Base-by-base conservation (phyloP, 1,140 invertebrate species). In the Aporrectodea caliginosa region DNA sequence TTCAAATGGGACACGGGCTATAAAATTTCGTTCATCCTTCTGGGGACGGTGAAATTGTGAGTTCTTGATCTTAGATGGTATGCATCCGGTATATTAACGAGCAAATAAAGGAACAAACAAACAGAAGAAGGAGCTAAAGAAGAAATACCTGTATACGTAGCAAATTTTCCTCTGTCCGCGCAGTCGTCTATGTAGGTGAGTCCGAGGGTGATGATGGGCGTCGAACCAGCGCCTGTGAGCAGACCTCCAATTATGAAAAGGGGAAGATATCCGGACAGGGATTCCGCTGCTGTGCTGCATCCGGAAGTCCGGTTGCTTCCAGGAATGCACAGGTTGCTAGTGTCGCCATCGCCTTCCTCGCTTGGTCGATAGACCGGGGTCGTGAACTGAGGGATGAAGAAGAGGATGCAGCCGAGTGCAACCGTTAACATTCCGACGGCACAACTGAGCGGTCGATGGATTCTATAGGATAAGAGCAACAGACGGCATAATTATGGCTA, bases 171-270 rank as follows among this genome's bases (percentile, higher is more conserved):
- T 27, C n/a, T 69, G 14, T 34, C 31, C 27, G 69, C 2, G 31
- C 69, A 70, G 16, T 78, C 77, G 69, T 78, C 58, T n/a, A 78
- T 78, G 77, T 78, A 78, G 1, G 77, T 69, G 2, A 78, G 16
- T 16, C 68, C 77, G 69, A 69, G 16, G 16, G 77, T 78, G 14
- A 70, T 16, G 12, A 78, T 78, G 33, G 77, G 68, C 2, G 77
- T 72, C 1, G 68, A 29, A 1, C 77, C 77, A 16, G 70, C 27
- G 0, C 77, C 77, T 1, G 32, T 33, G 6, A 78, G 77, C 29
- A 78, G 35, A n/a, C 69, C n/a, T 31, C 58, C 77, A 0, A 78
- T 16, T n/a, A 69, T 31, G 43, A 78, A 78, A 1, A 78, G 31
- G 6, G 69, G 69, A 2, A 78, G 77, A 58, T 70, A 78, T 22